phyloP scores from a whole-genome alignment of 2,888 invertebrate species.

The Timandra comae region DNA sequence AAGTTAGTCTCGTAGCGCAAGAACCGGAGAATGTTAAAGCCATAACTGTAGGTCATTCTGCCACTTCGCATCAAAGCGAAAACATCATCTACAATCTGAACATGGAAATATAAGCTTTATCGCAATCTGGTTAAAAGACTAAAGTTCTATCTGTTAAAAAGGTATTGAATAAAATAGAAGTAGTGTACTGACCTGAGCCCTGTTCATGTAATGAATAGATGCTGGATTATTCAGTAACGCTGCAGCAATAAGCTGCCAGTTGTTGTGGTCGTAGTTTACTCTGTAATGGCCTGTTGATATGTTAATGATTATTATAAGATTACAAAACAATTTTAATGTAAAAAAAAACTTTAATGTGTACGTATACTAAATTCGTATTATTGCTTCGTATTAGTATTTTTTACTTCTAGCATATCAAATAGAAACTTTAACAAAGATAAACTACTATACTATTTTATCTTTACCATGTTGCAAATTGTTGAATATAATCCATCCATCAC shows the following conservation, averaged over 20 bases:
- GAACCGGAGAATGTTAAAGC: conserved; percentile 59
- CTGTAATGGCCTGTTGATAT: conserved; percentile 78
- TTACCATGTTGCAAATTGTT: conserved; percentile 80
- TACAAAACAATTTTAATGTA: too few relatives aligned
- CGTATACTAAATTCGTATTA: background rate
- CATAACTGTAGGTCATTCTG: conserved; percentile 42
- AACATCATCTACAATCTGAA: conserved; percentile 61
- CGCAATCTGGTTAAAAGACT: background rate
- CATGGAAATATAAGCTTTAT: conserved; percentile 1
- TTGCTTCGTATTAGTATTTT: too few relatives aligned
- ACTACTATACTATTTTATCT: too few relatives aligned
- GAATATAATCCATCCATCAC: conserved; percentile 78
- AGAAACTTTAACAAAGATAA: background rate
- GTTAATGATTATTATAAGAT: too few relatives aligned
- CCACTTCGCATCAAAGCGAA: conserved; percentile 59
- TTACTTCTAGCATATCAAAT: too few relatives aligned
- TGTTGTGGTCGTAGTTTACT: conserved; percentile 78
- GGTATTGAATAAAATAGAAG: too few relatives aligned
- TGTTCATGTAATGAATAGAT: conserved; percentile 80
- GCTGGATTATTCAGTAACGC: conserved; percentile 44
- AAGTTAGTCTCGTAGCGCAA: conserved; percentile 49
- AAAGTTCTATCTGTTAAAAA: too few relatives aligned
- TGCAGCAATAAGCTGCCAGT: conserved; percentile 73
- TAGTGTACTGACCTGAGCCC: conserved; percentile 80
- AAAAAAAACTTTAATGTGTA: too few relatives aligned